Evolutionary conservation across 2,113 vertebrate species (phyloP).

Genomic region (Sinocyclocheilus maitianheensis): DNA sequence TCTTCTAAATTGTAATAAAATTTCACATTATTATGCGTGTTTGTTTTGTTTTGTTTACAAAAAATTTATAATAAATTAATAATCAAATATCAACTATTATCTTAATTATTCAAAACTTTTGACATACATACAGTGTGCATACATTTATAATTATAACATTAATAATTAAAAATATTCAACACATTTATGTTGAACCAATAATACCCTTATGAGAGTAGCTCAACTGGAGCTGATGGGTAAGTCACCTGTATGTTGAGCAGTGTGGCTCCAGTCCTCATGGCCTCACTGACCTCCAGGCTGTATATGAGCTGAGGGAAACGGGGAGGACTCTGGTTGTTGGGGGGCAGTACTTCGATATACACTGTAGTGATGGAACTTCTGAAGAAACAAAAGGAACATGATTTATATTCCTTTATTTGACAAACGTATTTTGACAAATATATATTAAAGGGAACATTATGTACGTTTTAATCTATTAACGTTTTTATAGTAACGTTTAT

Average conservation of each 20-base stretch:
- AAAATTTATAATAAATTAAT: too few species aligned
- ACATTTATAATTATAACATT: background rate
- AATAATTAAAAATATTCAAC: background rate
- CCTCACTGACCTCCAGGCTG: constrained; percentile 94
- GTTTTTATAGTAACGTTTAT: too few species aligned
- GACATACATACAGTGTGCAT: background rate
- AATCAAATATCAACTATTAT: too few species aligned
- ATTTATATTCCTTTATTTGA: background rate
- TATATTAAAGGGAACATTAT: too few species aligned
- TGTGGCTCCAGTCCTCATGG: constrained; percentile 89
- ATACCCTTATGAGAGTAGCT: background rate
- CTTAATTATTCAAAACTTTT: background rate
- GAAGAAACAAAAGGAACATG: constrained; percentile 33
- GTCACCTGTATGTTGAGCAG: constrained; percentile 88
- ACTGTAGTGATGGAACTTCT: constrained; percentile 97
- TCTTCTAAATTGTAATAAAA: background rate
- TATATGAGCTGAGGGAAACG: constrained; percentile 88
- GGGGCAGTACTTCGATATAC: constrained; percentile 95
- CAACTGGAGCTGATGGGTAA: background rate
- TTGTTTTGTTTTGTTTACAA: too few species aligned
- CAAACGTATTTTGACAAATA: too few species aligned
- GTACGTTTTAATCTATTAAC: too few species aligned
- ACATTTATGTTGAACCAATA: background rate
- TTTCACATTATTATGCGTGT: background rate
- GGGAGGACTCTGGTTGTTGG: constrained; percentile 97